Conservation (phyloP, 2,797 vertebrate genomes). For the Ispidina lecontei region DNA sequence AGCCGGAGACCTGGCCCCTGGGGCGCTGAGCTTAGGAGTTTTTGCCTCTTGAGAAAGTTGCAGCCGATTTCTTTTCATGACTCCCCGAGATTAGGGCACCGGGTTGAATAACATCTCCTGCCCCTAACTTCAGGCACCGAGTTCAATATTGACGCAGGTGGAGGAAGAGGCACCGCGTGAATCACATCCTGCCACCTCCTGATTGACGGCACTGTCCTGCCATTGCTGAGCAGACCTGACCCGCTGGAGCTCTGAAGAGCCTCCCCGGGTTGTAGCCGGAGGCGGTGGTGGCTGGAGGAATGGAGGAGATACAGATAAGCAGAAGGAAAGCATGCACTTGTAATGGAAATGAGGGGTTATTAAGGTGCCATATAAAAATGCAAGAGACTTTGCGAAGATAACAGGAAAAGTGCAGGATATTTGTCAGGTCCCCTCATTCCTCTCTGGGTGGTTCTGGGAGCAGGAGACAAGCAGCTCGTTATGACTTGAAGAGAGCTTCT, state of each 20-base stretch:
- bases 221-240: neutral
- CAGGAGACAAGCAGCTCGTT: constrained; percentile 9
- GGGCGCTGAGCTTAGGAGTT: constrained; percentile 11
- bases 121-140: constrained; percentile 9
- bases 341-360: constrained; percentile 78
- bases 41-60: constrained; percentile 44
- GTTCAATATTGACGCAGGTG: constrained; percentile 49
- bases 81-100: neutral
- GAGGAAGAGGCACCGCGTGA: neutral
- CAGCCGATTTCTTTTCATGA: neutral
- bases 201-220: neutral
- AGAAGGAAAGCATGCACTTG: constrained; percentile 70
- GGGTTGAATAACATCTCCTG: neutral
- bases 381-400: constrained; percentile 54
- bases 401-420: constrained; percentile 7
- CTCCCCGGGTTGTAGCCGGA: neutral
- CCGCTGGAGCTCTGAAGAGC: neutral
- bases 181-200: constrained; percentile 44
- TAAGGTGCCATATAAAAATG: constrained; percentile 78
- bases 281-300: constrained; percentile 37
- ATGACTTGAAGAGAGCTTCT: constrained; percentile 16
- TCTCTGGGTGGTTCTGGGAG: constrained; percentile 53
- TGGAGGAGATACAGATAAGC: constrained; percentile 62
- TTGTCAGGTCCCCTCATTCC: constrained; percentile 46
- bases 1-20: constrained; percentile 14